These are phyloP conservation scores for Sula dactylatra DNA, from an alignment of 2,113 vertebrate genomes.

Conservation along the genomic window DNA sequence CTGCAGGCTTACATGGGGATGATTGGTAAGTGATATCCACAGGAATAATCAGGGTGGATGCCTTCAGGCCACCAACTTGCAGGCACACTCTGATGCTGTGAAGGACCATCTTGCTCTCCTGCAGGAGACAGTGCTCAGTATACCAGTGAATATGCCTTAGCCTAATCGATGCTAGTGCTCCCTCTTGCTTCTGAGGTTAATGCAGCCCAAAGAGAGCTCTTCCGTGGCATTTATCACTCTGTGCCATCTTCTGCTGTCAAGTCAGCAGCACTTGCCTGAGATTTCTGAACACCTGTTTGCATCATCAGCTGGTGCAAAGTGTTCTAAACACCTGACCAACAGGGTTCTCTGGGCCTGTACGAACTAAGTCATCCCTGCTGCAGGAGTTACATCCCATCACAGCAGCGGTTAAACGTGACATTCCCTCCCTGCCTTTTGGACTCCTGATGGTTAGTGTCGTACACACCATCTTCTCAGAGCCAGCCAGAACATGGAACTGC, in stretches of 20 bases:
- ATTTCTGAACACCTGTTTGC: neutral
- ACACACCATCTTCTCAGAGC: neutral
- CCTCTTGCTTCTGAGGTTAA: neutral
- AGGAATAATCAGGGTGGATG: neutral
- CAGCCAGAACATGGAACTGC: neutral
- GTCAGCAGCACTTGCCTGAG: neutral
- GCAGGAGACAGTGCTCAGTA: neutral
- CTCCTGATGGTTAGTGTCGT: neutral
- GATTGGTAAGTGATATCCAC: conserved; percentile 75
- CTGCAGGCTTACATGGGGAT: conserved; percentile 80
- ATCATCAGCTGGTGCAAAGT: neutral
- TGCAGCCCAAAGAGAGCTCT: neutral
- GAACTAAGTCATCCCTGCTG: neutral
- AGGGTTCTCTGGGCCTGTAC: neutral
- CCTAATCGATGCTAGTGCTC: neutral
- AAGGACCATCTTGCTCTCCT: neutral
- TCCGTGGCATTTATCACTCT: neutral
- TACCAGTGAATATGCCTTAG: neutral
- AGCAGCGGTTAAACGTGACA: neutral
- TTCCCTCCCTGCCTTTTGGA: neutral
- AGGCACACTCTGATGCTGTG: neutral
- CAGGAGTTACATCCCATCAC: neutral
- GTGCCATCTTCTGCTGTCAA: neutral
- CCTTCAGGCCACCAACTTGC: neutral
- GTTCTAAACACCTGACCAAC: neutral